These are phyloP conservation scores for Sphaerodactylus townsendi DNA, from an alignment of 2,113 vertebrate species.

Conservation along the genomic window DNA sequence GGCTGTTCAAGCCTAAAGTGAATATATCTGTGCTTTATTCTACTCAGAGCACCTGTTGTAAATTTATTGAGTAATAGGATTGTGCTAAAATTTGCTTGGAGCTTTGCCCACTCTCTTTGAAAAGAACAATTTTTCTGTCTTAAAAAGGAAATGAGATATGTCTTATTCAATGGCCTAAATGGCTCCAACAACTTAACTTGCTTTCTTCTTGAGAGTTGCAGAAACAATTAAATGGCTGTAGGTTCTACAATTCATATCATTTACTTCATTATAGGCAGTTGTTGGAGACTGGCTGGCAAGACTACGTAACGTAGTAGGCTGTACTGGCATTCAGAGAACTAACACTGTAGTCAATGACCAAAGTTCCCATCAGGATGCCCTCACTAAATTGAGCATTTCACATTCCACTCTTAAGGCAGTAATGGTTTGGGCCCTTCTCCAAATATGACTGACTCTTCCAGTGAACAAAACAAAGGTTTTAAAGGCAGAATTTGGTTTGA, in stretches of 20 bases:
- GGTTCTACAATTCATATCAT: neutral
- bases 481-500: too few relatives aligned
- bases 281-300: neutral
- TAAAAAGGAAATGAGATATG: slow-evolving; percentile 57
- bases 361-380: neutral
- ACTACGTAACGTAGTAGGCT: neutral
- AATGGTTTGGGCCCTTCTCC: neutral
- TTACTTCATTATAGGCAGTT: slow-evolving; percentile 41
- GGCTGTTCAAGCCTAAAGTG: neutral
- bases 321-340: neutral
- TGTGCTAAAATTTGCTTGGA: slow-evolving; percentile 50
- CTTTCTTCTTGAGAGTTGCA: slow-evolving; percentile 31
- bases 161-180: slow-evolving; percentile 51
- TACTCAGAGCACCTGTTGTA: slow-evolving; percentile 43
- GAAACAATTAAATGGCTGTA: neutral
- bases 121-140: slow-evolving; percentile 50
- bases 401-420: neutral
- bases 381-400: neutral
- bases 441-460: neutral
- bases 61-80: slow-evolving; percentile 47
- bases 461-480: neutral
- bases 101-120: slow-evolving; percentile 42
- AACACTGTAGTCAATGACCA: neutral
- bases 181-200: slow-evolving; percentile 54
- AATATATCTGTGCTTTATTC: slow-evolving; percentile 36